phyloP scores from a whole-genome alignment of 1,140 invertebrate species.

The Drosophila orosa region DNA sequence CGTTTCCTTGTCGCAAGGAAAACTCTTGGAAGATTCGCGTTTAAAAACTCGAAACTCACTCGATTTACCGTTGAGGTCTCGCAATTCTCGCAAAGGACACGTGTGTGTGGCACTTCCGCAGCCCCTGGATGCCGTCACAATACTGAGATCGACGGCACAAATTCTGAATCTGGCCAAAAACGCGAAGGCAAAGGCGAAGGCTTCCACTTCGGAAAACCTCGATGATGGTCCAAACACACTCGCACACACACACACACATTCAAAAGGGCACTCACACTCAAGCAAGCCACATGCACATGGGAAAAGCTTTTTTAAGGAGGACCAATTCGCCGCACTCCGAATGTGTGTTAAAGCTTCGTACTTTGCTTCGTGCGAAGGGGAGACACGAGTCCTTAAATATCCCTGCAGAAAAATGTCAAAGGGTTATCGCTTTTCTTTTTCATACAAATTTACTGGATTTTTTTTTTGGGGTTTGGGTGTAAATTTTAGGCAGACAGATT shows the following conservation, averaged over 20 bases:
- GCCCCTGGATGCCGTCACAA: constrained; percentile 56
- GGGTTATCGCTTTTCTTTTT: not conserved
- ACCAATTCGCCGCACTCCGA: constrained; percentile 68
- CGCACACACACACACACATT: constrained; percentile 19
- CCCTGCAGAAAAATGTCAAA: constrained; percentile 1
- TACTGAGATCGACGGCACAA: constrained; percentile 57
- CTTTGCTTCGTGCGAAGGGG: not conserved
- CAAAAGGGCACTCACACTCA: constrained; percentile 10
- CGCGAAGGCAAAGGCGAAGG: constrained; percentile 43
- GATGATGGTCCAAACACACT: constrained; percentile 41
- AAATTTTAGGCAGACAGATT: not conserved
- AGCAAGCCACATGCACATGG: not conserved
- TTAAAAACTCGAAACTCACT: constrained; percentile 4
- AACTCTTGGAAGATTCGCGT: constrained; percentile 4
- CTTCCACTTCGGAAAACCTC: constrained; percentile 46
- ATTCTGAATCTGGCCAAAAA: constrained; percentile 26
- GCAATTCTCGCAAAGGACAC: constrained; percentile 29
- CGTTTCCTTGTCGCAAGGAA: not conserved
- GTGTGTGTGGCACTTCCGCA: constrained; percentile 66
- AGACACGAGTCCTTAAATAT: not conserved
- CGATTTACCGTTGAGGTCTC: constrained; percentile 17
- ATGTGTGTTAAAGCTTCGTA: constrained; percentile 26
- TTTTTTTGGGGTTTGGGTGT: no score
- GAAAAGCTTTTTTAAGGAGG: constrained; percentile 5
- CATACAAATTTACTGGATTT: no score